Base-by-base conservation (phyloP, 2,888 invertebrate species). In the Leistus spinibarbis region DNA sequence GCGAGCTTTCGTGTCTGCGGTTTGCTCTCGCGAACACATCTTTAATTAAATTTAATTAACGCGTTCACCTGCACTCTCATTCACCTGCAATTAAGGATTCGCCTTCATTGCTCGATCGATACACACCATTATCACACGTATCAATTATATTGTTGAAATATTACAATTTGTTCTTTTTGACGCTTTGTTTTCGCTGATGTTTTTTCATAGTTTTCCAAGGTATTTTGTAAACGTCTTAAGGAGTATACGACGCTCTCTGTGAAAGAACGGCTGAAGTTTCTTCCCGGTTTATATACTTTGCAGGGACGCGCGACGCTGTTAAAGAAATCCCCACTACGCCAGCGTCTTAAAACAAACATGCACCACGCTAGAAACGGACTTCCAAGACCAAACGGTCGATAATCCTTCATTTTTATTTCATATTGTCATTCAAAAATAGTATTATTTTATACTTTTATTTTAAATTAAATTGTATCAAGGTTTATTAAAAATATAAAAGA, bases 31-130 rank as follows among this genome's bases (percentile, higher is more conserved):
- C 63, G 69, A 67, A 68, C 75, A 53, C 69, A 75, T 75, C 75
- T 75, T 69, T 75, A 75, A 75, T 75, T 75, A 75, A 75, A 75
- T 69, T 75, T 75, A 75, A 75, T 75, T 75, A 75, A 53, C 69
- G 69, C 63, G 75, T 64, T 75, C 75, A 75, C 75, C 75, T 75
- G 75, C 19, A 53, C 54, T 24, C 20, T 73, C 62, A 75, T 75
- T 75, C 54, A 65, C 66, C 66, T 65, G 72, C 64, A 66, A 72
- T 72, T 72, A 66, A 4, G 57, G n/a, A 72, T 72, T 72, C 66
- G 56, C 3, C 16, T 13, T 22, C 56, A 62, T 70, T 22, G 4
- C 19, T 53, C 66, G 40, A 40, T 27, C 53, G 19, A 10, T 27
- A 66, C 24, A 24, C 7, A 4, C 17, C 66, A 17, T 22, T 17